Conservation (phyloP, 2,797 vertebrate genomes). For the Acanthis flammea region DNA sequence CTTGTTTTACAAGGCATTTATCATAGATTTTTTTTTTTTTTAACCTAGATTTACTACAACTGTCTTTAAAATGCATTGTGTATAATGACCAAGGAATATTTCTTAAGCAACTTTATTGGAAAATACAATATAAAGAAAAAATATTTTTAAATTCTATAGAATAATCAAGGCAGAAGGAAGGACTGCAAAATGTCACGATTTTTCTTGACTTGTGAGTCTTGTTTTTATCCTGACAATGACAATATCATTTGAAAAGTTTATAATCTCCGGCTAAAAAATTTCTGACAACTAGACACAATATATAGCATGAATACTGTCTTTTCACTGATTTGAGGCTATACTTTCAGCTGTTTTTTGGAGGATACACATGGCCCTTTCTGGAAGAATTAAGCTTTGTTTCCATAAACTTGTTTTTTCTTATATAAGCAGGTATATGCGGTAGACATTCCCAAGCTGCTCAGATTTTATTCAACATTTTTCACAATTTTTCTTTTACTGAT, state of each 20-base stretch:
- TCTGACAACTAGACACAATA: not conserved
- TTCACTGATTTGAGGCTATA: not conserved
- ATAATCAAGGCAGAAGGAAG: not conserved
- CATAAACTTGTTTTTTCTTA: not conserved
- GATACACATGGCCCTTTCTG: not conserved
- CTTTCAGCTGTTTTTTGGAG: not conserved
- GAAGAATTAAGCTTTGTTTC: not conserved
- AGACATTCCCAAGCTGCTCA: not conserved
- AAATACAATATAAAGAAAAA: not conserved
- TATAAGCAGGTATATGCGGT: not conserved
- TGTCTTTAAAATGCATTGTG: not conserved
- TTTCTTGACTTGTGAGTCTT: not conserved
- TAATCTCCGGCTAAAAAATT: not conserved
- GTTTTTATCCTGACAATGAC: not conserved
- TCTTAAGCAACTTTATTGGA: not conserved
- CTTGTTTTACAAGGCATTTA: not conserved
- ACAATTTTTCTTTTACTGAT: not conserved
- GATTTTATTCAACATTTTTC: not conserved
- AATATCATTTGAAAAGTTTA: not conserved
- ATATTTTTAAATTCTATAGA: not conserved
- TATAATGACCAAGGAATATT: not conserved
- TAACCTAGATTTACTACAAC: not conserved
- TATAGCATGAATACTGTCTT: not conserved
- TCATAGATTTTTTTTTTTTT: not conserved
- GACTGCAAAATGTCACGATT: not conserved